A percentile compares a stretch with the other conserved stretches of the same genome.
phyloP scores from a whole-genome alignment of 2,797 vertebrate species.

The Pipistrellus pygmaeus region DNA sequence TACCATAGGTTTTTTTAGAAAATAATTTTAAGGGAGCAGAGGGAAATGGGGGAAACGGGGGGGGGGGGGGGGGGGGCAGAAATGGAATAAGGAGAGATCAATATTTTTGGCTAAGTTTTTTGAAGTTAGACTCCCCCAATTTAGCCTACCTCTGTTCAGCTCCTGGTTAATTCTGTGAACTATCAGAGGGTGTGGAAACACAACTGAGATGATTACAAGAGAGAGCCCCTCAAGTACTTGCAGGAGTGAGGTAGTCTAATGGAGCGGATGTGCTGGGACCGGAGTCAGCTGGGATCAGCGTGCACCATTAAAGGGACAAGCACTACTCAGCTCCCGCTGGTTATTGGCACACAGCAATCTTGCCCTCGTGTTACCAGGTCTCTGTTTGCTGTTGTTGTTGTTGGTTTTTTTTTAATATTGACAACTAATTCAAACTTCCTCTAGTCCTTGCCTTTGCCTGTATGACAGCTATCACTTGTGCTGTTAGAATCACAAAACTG shows the following conservation, averaged over 20 bases:
- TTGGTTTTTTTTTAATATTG: not conserved
- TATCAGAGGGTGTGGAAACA: not conserved
- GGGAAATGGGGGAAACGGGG: not conserved
- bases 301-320: not conserved
- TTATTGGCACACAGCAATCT: not conserved
- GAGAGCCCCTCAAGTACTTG: not conserved
- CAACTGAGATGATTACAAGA: not conserved
- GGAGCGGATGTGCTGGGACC: not conserved
- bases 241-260: not conserved
- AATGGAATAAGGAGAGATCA: not conserved
- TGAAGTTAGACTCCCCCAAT: not conserved
- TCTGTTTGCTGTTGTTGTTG: not conserved
- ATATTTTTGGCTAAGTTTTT: slow-evolving; percentile 34
- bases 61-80: not conserved
- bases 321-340: not conserved
- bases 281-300: not conserved
- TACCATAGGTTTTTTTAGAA: not conserved
- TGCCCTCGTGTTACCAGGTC: not conserved
- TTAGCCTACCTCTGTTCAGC: not conserved
- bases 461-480: not conserved
- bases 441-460: slow-evolving; percentile 30
- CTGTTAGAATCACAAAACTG: slow-evolving; percentile 9
- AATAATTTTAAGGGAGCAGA: not conserved
- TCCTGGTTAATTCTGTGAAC: not conserved
- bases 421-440: not conserved